Evolutionary conservation across 2,113 vertebrate species (phyloP), one percentile per base, ranked within the genome.

Genomic region (Delphinus delphis): DNA sequence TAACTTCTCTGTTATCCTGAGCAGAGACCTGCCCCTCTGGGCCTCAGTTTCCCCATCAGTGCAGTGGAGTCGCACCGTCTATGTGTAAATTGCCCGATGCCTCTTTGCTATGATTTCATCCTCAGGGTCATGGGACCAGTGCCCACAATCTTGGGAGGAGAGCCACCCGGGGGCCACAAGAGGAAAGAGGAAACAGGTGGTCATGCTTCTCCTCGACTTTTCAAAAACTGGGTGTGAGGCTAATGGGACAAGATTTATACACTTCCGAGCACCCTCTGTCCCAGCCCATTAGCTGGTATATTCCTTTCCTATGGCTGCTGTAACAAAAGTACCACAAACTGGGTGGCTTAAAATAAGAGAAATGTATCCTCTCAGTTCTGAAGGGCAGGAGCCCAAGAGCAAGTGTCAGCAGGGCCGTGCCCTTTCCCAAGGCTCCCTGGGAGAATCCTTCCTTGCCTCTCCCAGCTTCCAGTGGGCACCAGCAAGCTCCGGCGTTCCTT

Each of bases 211-310:
- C 28, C 80, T 31, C 10, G 4, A 1, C 31, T 41, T 84, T 31
- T 68, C 20, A 11, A 4, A 68, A 4, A 1, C 41, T 2, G 23
- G 70, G n/a, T 33, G 23, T 8, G 84, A 86, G 73, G 68, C 76
- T 4, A 20, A 31, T 6, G 13, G 55, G 33, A 7, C 47, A 0
- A 3, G 33, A 18, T 44, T 62, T 70, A 88, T 38, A 0, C 55
- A 8, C n/a, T 9, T 55, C 7, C 1, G 11, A 50, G 18, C 25
- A 0, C 62, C 6, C 28, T 26, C 58, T 36, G 18, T 15, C 58
- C 58, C 44, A 2, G 8, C 31, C 63, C 17, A 0, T 26, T 0
- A 1, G 36, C 67, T n/a, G 5, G 12, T 1, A 13, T 33, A 25
- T 18, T 5, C 0, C 6, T n/a, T n/a, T 74, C 67, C 60, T 9